Base-by-base conservation (phyloP, 2,797 vertebrate species). In the Macropus fuliginosus region DNA sequence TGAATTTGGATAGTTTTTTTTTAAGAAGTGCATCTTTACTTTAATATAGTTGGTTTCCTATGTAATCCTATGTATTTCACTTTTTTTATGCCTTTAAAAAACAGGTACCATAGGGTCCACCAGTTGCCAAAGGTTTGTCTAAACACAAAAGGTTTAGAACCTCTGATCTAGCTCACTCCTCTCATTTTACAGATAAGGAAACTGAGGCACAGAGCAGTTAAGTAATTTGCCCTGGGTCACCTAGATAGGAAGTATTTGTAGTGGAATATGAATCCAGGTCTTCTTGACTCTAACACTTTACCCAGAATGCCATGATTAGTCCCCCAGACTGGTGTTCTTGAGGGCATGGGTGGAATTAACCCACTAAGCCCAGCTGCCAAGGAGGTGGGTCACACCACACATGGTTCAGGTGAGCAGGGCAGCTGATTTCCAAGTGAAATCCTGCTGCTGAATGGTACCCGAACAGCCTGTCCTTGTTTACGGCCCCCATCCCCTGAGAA, bases 391-490 rank as follows among this genome's bases (percentile, higher is more conserved):
- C 24, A 66, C 31, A 54, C 52, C 28, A 34, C 90, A 52, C 31
- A 46, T 27, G 56, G 87, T 54, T 50, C 62, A 55, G 46, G 81
- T 57, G 31, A 52, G 1, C 11, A 91, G 62, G 54, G 92, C 81
- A 28, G 62, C 62, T 81, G 9, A 92, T 92, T 95, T 93, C 46
- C 94, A 29, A 55, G 94, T 40, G 55, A 95, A 96, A 95, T 94
- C 4, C 0, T 93, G 55, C 21, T 24, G 9, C 40, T 87, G 40
- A 87, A 87, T 87, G 96, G 97, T 97, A 18, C 91, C 62, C 27
- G 98, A 90, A 99, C 98, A 98, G 94, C 74, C 93, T 98, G 98
- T 99, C 98, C 98, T 98, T 99, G 98, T 99, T 99, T 99, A 98
- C 98, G 94, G 93, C 95, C 8, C 90, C 92, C 34, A 0, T 93